Evolutionary conservation across 2,888 invertebrate species (phyloP).

Genomic region (Platynereis dumerilii): DNA sequence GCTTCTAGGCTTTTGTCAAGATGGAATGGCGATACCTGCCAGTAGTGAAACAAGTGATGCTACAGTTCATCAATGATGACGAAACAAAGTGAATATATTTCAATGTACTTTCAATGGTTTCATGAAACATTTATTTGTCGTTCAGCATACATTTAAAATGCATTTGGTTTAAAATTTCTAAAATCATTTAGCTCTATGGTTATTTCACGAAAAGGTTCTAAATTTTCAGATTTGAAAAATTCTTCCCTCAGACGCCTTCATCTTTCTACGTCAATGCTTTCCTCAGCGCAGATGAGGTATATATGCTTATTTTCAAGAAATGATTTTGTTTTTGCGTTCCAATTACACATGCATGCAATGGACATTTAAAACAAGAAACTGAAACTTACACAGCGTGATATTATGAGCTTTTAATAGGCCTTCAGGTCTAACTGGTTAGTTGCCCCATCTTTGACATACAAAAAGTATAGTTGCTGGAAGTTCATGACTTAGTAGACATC

Average conservation of each 20-base stretch:
- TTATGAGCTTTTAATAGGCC: too few relatives aligned
- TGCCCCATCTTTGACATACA: too few relatives aligned
- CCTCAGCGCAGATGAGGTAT: conserved; percentile 49
- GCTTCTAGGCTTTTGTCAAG: conserved; percentile 47
- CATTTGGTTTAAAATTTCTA: too few relatives aligned
- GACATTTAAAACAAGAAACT: too few relatives aligned
- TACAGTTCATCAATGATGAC: conserved; percentile 52
- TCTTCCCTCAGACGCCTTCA: conserved; percentile 47
- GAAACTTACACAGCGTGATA: too few relatives aligned
- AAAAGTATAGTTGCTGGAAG: too few relatives aligned
- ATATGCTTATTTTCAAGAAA: not conserved
- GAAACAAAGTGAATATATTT: conserved; percentile 41
- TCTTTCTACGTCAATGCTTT: conserved; percentile 52
- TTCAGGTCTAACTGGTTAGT: too few relatives aligned
- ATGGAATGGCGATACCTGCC: conserved; percentile 55
- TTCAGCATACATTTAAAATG: too few relatives aligned
- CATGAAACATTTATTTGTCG: not conserved
- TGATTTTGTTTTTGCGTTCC: conserved; percentile 3
- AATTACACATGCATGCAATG: too few relatives aligned
- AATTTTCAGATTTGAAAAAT: conserved; percentile 19
- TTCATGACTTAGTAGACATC: too few relatives aligned
- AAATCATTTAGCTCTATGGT: too few relatives aligned
- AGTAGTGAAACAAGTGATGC: conserved; percentile 50
- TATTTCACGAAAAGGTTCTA: too few relatives aligned
- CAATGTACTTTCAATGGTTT: conserved; percentile 25